These are phyloP conservation scores for Channa maculata DNA, from an alignment of 2,113 vertebrate genomes.

Conservation along the genomic window DNA sequence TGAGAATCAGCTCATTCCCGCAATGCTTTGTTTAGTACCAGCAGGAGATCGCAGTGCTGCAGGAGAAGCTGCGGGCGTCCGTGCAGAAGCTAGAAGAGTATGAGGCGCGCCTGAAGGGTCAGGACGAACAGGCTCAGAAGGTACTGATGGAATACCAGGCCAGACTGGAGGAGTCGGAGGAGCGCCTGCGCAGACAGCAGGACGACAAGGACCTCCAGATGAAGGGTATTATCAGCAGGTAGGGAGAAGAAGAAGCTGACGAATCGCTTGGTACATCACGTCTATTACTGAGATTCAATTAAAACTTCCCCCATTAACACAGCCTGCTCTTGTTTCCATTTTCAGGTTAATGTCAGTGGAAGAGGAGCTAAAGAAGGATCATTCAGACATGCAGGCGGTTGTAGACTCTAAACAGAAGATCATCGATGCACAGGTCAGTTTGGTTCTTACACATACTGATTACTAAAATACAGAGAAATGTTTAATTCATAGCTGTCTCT, in stretches of 20 bases:
- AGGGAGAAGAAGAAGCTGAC: not conserved
- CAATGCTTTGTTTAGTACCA: conserved; percentile 83
- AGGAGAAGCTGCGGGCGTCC: conserved; percentile 95
- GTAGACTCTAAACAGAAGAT: conserved; percentile 99
- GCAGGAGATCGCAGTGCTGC: conserved; percentile 94
- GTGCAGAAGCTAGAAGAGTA: conserved; percentile 98
- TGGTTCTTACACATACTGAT: not conserved
- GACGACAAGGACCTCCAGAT: conserved; percentile 99
- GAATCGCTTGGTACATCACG: no score
- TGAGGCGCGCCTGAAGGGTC: conserved; percentile 93
- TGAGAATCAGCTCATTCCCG: conserved; percentile 8
- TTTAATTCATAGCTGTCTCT: conserved; percentile 66
- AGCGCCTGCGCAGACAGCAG: conserved; percentile 94
- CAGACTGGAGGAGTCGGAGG: conserved; percentile 95
- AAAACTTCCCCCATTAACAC: not conserved
- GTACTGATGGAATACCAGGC: conserved; percentile 97
- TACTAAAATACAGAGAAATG: conserved; percentile 55
- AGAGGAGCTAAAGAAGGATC: conserved; percentile 98
- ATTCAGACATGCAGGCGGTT: conserved; percentile 96
- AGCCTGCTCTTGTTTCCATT: not conserved
- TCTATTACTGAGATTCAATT: not conserved
- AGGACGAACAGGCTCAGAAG: conserved; percentile 97
- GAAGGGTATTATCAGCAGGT: conserved; percentile 99
- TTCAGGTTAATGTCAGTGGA: conserved; percentile 97
- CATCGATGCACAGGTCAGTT: conserved; percentile 94